Conservation (phyloP, 2,888 invertebrate genomes). For the Choristoneura rosaceana region DNA sequence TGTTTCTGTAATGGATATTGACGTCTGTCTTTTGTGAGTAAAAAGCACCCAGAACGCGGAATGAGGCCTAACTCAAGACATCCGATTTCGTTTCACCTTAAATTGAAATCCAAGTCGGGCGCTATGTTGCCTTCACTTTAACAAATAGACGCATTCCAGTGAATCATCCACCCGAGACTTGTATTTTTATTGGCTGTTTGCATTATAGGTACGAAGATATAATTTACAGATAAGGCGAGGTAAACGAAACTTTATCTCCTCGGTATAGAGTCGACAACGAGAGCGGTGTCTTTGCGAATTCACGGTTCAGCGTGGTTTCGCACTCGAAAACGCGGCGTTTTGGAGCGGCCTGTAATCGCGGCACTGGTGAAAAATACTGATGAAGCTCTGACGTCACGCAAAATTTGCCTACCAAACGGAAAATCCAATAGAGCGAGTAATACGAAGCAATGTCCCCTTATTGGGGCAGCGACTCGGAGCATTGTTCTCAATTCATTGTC, state of each 20-base stretch:
- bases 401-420: conserved; percentile 56
- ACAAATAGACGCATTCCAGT: conserved; percentile 80
- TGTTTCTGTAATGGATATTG: conserved; percentile 1
- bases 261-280: conserved; percentile 53
- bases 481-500: conserved; percentile 51
- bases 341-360: conserved; percentile 66
- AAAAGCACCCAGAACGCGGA: conserved; percentile 11
- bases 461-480: conserved; percentile 38
- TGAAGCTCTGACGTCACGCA: conserved; percentile 58
- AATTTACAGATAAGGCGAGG: conserved; percentile 58
- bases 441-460: conserved; percentile 47
- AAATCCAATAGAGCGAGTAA: conserved; percentile 47
- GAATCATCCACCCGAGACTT: conserved; percentile 79
- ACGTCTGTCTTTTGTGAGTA: conserved; percentile 23
- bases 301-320: conserved; percentile 46
- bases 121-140: conserved; percentile 70
- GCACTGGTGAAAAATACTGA: conserved; percentile 58
- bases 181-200: conserved; percentile 78
- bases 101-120: conserved; percentile 73
- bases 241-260: conserved; percentile 57
- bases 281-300: conserved; percentile 7
- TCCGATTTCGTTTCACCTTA: conserved; percentile 36
- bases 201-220: conserved; percentile 63
- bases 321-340: conserved; percentile 65
- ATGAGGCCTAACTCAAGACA: conserved; percentile 11